Evolutionary conservation across 2,888 invertebrate genomes (phyloP).

Genomic region (Coronaproctus castanopsis): DNA sequence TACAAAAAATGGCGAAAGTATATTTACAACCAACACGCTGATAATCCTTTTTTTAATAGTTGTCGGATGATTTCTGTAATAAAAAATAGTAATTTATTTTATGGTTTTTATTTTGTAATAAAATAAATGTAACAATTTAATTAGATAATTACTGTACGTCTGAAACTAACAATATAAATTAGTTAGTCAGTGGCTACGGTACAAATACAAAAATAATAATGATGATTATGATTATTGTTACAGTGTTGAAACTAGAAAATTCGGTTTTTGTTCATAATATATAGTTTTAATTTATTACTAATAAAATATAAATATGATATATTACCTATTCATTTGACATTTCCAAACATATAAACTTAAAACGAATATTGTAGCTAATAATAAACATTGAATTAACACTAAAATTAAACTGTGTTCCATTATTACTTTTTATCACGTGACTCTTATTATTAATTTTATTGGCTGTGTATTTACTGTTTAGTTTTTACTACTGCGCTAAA

Average conservation of each 20-base stretch:
- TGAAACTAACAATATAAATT: too few species aligned
- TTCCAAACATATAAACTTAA: constrained; percentile 77
- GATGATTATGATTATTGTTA: too few species aligned
- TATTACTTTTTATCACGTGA: neutral
- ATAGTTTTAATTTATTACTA: neutral
- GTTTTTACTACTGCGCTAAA: neutral
- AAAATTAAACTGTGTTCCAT: constrained; percentile 9
- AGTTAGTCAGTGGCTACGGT: too few species aligned
- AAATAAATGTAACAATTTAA: too few species aligned
- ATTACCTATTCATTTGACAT: constrained; percentile 48
- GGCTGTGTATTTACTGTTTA: neutral
- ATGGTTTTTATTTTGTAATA: constrained; percentile 10
- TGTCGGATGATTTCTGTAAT: constrained; percentile 63
- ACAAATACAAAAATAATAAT: too few species aligned
- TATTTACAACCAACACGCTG: constrained; percentile 61
- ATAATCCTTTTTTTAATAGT: constrained; percentile 72
- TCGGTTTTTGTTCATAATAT: neutral
- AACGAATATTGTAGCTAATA: constrained; percentile 59
- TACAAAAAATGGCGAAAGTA: constrained; percentile 56
- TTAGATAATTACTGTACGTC: too few species aligned
- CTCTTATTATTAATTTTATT: neutral
- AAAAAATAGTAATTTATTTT: constrained; percentile 4
- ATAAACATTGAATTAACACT: constrained; percentile 36
- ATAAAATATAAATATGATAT: neutral
- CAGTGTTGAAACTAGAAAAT: neutral